A percentile compares a stretch with the other conserved stretches of the same genome.
These are phyloP conservation scores for Apteryx mantelli DNA, from an alignment of 2,113 vertebrate genomes.

Conservation along the genomic window DNA sequence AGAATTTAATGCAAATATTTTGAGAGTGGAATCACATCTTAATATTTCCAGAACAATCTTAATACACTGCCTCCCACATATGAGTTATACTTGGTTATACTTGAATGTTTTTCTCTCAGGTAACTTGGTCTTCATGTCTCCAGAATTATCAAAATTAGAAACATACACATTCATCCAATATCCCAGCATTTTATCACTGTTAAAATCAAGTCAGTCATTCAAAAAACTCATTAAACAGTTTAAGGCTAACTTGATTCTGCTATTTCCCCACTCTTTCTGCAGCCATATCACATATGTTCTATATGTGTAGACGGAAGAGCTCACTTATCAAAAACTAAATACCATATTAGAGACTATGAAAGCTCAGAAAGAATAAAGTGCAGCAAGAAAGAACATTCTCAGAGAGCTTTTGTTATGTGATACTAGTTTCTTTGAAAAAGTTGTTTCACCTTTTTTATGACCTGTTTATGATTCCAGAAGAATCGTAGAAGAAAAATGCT, in stretches of 20 bases:
- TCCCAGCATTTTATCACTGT: neutral
- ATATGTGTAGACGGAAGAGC: neutral
- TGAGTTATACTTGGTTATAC: neutral
- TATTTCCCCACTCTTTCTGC: neutral
- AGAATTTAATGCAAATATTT: neutral
- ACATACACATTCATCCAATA: neutral
- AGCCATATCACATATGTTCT: neutral
- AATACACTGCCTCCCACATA: neutral
- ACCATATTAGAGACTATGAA: neutral
- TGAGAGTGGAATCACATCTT: neutral
- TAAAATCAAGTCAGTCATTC: neutral
- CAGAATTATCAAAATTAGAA: neutral
- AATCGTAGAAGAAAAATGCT: constrained; percentile 12
- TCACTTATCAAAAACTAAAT: neutral
- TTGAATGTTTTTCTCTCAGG: neutral
- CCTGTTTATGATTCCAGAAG: constrained; percentile 17
- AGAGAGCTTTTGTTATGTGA: neutral
- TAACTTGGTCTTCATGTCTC: neutral
- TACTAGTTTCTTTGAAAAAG: neutral
- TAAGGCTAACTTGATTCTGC: neutral
- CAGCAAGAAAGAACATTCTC: neutral
- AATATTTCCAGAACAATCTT: neutral
- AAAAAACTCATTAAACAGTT: neutral
- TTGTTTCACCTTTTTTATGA: neutral
- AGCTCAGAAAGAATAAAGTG: constrained; percentile 3